Percentiles rank a stretch among this genome's conserved stretches.
Evolutionary conservation across 2,113 vertebrate species (phyloP).

Genomic region (Macaca mulatta): DNA sequence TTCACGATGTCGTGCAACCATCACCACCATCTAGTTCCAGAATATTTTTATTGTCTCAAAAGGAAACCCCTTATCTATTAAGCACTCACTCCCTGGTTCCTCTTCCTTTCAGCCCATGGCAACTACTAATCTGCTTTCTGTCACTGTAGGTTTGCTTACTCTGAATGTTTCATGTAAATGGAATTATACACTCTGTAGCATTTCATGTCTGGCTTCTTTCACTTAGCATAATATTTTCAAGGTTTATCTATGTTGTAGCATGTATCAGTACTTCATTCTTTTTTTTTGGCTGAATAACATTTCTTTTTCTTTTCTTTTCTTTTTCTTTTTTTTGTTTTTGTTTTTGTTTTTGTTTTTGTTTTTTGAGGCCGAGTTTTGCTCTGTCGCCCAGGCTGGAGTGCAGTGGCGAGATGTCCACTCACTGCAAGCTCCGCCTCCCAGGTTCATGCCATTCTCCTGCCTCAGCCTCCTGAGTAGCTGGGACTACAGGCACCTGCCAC

Average conservation of each 20-base stretch:
- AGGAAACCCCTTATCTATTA: background rate
- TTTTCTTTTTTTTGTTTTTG: no score
- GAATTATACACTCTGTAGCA: background rate
- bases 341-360: no score
- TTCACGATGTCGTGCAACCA: background rate
- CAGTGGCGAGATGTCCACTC: no score
- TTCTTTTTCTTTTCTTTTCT: background rate
- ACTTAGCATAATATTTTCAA: background rate
- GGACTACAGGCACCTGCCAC: no score
- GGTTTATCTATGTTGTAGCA: background rate
- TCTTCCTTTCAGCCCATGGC: background rate
- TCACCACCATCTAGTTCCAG: background rate
- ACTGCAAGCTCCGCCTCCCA: no score
- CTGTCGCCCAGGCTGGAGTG: no score
- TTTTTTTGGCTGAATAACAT: constrained; percentile 28
- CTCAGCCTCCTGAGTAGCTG: no score
- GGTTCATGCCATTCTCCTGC: no score
- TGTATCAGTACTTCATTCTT: background rate
- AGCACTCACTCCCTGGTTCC: background rate
- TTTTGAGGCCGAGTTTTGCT: no score
- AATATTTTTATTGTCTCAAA: background rate
- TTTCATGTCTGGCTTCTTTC: background rate
- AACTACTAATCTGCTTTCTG: background rate
- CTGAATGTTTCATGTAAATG: background rate
- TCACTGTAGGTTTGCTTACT: background rate